Base-by-base conservation (phyloP, 1,140 invertebrate species). In the Apis laboriosa region DNA sequence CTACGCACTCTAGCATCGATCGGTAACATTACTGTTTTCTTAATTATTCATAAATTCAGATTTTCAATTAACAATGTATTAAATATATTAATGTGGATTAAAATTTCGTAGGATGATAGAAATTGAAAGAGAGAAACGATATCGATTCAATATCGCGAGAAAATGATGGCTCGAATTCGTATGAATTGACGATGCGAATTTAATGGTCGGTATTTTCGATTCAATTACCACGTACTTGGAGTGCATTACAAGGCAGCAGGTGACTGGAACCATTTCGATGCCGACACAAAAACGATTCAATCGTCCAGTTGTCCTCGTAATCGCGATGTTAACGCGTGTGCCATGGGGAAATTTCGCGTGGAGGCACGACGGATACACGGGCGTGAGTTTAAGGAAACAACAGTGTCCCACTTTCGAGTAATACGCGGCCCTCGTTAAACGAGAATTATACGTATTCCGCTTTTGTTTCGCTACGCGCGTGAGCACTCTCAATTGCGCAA, bases 321-420 rank as follows among this genome's bases (percentile, higher is more conserved):
- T 70, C 43, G 43, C 43, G 15, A 43, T n/a, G 66, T 21, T 70
- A 70, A 70, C 19, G 43, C 21, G 34, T n/a, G 43, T n/a, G 13
- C 67, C 21, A 15, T 15, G 13, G 43, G 21, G 67, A 49, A 70
- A 51, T 68, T 68, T 19, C 19, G 28, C 34, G 66, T 13, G 66
- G 12, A 67, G 66, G 13, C 17, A 49, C 34, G 19, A 43, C 19
- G 34, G 19, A 43, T 43, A 21, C 64, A 49, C 34, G 21, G 21
- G 21, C 43, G 67, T 70, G 67, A 70, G 21, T 70, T 70, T 51
- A 34, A 70, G 67, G 67, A 49, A n/a, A 70, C 34, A 43, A n/a
- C 43, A 19, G 43, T 70, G 67, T 15, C 67, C 67, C 67, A 70
- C 34, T 70, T 70, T 70, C 67, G 43, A 3, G 43, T 12, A 49